These are phyloP conservation scores for Mylabris sibirica DNA, from an alignment of 2,888 invertebrate genomes.

Conservation along the genomic window DNA sequence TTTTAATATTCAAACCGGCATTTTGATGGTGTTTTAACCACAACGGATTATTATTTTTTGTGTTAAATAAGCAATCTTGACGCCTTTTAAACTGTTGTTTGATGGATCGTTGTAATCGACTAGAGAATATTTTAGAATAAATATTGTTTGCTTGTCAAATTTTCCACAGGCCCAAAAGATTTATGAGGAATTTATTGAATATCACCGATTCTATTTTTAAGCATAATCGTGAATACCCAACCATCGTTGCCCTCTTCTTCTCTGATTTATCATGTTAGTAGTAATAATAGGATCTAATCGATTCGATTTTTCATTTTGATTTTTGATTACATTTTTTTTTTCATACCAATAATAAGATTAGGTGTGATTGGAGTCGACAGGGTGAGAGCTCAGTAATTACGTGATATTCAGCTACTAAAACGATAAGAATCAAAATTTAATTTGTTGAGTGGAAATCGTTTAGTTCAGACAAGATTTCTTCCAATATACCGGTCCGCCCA, in stretches of 20 bases:
- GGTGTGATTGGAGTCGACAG: neutral
- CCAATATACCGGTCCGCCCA: neutral
- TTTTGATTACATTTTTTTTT: constrained; percentile 18
- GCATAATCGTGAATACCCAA: neutral
- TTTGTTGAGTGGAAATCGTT: constrained; percentile 31
- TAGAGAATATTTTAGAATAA: neutral
- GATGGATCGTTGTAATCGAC: neutral
- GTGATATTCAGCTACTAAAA: constrained; percentile 19
- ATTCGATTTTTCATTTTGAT: neutral
- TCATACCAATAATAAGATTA: constrained; percentile 6
- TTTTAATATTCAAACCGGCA: neutral
- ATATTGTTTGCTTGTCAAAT: constrained; percentile 6
- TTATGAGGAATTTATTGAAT: constrained; percentile 30
- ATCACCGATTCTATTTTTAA: constrained; percentile 20
- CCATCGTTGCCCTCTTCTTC: neutral
- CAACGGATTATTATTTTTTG: neutral
- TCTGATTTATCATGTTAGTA: neutral
- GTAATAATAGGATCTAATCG: neutral
- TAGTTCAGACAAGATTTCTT: constrained; percentile 17
- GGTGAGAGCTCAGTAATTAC: neutral
- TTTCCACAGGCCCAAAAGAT: constrained; percentile 16
- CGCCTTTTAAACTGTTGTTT: neutral
- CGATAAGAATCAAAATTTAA: constrained; percentile 29
- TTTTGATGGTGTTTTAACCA: constrained; percentile 1
- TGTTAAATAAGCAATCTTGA: constrained; percentile 2